Percentiles rank a stretch among this genome's conserved stretches.
Evolutionary conservation across 2,888 invertebrate genomes (phyloP).

Genomic region (Eristalis intricaria): DNA sequence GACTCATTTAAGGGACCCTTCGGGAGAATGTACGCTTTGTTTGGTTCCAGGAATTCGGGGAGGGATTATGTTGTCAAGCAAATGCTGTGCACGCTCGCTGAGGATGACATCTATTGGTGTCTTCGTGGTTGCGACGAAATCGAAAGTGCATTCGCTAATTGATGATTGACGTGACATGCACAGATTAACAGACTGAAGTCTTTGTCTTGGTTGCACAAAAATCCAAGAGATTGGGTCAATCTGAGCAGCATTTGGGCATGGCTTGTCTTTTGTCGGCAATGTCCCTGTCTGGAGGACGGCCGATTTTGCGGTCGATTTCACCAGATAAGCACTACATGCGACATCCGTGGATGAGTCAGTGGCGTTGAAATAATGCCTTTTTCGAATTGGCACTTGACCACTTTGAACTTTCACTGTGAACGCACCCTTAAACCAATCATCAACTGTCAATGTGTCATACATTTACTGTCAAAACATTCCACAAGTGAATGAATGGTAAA

Average conservation of each 20-base stretch:
- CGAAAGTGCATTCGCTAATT: neutral
- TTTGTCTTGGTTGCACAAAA: neutral
- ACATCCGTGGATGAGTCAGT: too few species aligned
- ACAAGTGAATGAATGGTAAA: too few species aligned
- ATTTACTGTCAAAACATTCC: too few species aligned
- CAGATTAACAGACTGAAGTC: neutral
- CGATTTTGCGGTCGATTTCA: too few species aligned
- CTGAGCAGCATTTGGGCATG: neutral
- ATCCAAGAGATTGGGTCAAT: neutral
- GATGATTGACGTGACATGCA: neutral
- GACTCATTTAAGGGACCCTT: neutral
- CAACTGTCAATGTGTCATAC: too few species aligned
- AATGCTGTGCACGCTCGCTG: neutral
- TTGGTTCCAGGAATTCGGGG: constrained; percentile 3
- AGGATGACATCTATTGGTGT: neutral
- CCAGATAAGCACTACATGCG: too few species aligned
- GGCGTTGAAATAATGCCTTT: too few species aligned
- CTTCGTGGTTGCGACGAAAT: neutral
- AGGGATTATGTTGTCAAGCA: neutral
- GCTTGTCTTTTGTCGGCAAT: too few species aligned
- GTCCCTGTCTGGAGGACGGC: too few species aligned
- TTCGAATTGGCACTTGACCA: too few species aligned
- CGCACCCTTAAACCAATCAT: too few species aligned
- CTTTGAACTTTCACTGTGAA: too few species aligned
- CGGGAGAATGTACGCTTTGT: neutral